Evolutionary conservation across 2,113 vertebrate species (phyloP).

Genomic region (Triplophysa tibetana): DNA sequence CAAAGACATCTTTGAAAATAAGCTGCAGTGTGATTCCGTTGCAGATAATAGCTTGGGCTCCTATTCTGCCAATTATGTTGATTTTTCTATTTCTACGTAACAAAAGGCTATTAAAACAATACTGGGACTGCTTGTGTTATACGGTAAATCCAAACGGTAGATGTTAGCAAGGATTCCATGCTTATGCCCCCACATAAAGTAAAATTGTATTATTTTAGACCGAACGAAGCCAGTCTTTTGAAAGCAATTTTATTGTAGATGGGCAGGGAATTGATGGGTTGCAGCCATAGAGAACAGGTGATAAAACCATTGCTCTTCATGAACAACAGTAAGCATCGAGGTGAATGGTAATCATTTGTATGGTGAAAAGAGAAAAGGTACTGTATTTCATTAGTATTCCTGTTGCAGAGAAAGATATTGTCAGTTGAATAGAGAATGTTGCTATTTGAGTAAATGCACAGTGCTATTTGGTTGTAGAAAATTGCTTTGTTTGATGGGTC

Average conservation of each 20-base stretch:
- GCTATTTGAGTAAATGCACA: too few relatives aligned
- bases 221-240: constrained; percentile 54
- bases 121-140: not conserved
- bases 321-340: constrained; percentile 19
- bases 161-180: constrained; percentile 34
- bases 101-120: not conserved
- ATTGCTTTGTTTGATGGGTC: not conserved
- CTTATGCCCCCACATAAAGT: constrained; percentile 47
- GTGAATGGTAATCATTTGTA: not conserved
- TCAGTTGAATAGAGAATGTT: too few relatives aligned
- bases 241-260: constrained; percentile 46
- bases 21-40: not conserved
- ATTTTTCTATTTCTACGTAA: not conserved
- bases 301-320: constrained; percentile 42
- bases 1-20: constrained; percentile 4
- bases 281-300: constrained; percentile 1
- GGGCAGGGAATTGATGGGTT: constrained; percentile 55
- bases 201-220: constrained; percentile 45
- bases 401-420: too few relatives aligned
- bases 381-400: not conserved
- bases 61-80: not conserved
- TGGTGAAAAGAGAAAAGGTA: not conserved
- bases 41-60: constrained; percentile 1
- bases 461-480: not conserved
- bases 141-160: not conserved